Base-by-base conservation (phyloP, 2,797 vertebrate genomes). In the Acomys russatus region DNA sequence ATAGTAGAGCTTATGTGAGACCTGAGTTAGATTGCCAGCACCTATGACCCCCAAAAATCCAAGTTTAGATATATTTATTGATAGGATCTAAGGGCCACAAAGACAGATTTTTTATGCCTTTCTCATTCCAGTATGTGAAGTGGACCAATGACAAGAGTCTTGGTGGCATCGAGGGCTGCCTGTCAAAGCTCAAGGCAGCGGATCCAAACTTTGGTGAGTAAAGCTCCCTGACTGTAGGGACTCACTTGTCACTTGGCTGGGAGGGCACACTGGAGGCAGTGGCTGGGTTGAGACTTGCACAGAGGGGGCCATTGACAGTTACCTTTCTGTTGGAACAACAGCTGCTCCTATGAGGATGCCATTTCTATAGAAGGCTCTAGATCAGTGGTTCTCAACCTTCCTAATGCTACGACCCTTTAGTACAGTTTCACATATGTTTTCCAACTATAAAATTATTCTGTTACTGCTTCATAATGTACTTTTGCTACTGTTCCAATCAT, bases 141-240 rank as follows among this genome's bases (percentile, higher is more conserved):
- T 99, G 99, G 99, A 98, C 98, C 88, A 99, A 99, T 49, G 98
- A 99, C 96, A 98, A 99, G 84, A 99, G 97, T 54, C 91, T 99
- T 3, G 99, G 99, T 80, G 99, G 99, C 95, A 97, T 99, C 23
- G 99, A 99, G 82, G 99, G 99, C 73, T 99, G 99, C 96, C 96
- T 99, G 0, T 97, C 99, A 17, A 98, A 98, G 61, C 94, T 99
- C 68, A 98, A 98, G 94, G 98, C 98, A 6, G 99, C 99, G 4
- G 99, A 99, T 96, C 99, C 99, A 0, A 95, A 98, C 97, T 99
- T 99, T 78, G 99, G 99, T 99, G 98, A 98, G 99, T 98, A 83
- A 12, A 3, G 1, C 49, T 9, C 33, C 70, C 70, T 74, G 74
- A 49, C 44, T 44, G 44, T 44, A 4, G 33, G 54, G 63, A 17